phyloP scores from a whole-genome alignment of 2,797 vertebrate species.

The Moxostoma hubbsi region DNA sequence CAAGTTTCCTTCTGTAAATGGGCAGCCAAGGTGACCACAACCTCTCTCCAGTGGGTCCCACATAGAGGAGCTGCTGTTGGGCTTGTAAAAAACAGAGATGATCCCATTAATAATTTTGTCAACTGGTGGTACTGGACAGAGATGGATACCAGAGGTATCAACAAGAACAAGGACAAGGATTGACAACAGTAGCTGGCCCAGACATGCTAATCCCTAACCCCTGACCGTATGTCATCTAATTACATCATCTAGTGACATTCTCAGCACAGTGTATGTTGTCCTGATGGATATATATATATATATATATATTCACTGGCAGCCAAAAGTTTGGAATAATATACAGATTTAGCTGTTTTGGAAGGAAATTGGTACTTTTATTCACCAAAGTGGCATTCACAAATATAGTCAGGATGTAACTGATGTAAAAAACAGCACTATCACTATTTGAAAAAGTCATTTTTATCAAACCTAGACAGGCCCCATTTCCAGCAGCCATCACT shows the following conservation, averaged over 20 bases:
- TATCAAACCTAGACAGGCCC: too few species aligned
- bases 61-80: conserved; percentile 24
- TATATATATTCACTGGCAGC: too few species aligned
- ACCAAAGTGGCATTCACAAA: too few species aligned
- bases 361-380: too few species aligned
- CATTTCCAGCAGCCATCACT: too few species aligned
- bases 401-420: too few species aligned
- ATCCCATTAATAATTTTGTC: conserved; percentile 36
- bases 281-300: not conserved
- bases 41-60: not conserved
- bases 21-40: conserved; percentile 9
- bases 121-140: conserved; percentile 33
- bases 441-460: too few species aligned
- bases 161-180: conserved; percentile 36
- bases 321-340: too few species aligned
- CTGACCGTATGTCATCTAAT: conserved; percentile 22
- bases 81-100: conserved; percentile 28
- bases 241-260: conserved; percentile 47
- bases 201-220: conserved; percentile 34
- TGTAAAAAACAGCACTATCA: too few species aligned
- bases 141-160: conserved; percentile 37
- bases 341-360: too few species aligned
- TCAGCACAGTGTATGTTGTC: conserved; percentile 17
- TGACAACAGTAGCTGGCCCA: conserved; percentile 29
- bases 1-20: conserved; percentile 9